Evolutionary conservation across 2,797 vertebrate genomes (phyloP), one percentile per base, ranked within the genome.

Genomic region (Philypnodon macrostomus): DNA sequence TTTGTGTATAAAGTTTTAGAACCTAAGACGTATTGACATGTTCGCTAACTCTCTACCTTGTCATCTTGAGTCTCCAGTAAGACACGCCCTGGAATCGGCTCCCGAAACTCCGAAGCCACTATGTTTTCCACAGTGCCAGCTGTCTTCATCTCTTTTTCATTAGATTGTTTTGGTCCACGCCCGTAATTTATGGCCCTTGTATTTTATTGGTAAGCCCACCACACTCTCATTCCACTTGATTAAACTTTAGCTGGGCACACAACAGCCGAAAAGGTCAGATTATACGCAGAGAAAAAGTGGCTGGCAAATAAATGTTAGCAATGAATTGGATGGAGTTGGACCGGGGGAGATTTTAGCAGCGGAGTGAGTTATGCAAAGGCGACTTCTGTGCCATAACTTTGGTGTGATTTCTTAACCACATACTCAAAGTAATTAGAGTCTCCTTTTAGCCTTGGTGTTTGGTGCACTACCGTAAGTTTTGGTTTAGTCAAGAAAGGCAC

Each of bases 171-270:
- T 69, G 47, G 50, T 65, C 56, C 41, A 34, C 23, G 2, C 63
- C 15, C 39, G 58, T 77, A 68, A 79, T 79, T 72, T 73, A 67
- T 48, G 16, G 63, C 62, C 54, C 50, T 58, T 68, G 23, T 58
- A 42, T 73, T 82, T 72, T 75, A 75, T 73, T 78, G 70, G 70
- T 72, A 69, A 65, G 13, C 58, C 35, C 55, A 35, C 60, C 41
- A 13, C 58, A 19, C 51, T 68, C 67, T 0, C 68, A 37, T 68
- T 75, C 58, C 42, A 38, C 58, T 71, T 65, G 63, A 73, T 72
- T 78, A 75, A 80, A 72, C 33, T 61, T 58, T 16, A 58, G 70
- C 73, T 49, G 4, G 40, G 36, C 54, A 56, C 58, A 49, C 48
- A 40, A 62, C 63, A 67, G 38, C 4, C n/a, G n/a, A 46, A 79